A percentile compares a stretch with the other conserved stretches of the same genome.
These are phyloP conservation scores for Myopa tessellatipennis DNA, from an alignment of 2,888 invertebrate genomes.

Conservation along the genomic window DNA sequence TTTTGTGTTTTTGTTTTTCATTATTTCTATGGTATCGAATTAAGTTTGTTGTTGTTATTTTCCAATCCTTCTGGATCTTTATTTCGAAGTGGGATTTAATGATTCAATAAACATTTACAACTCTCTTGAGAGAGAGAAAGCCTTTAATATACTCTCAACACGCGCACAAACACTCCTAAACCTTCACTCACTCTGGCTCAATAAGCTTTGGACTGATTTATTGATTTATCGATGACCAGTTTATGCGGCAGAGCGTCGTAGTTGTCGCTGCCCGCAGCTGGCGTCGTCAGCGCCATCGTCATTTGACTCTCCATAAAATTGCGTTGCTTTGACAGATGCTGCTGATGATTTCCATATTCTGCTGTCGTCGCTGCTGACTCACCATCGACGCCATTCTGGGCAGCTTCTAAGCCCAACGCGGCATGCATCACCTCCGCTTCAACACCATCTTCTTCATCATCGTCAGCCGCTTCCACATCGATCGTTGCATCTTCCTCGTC, in stretches of 20 bases:
- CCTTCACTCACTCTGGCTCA: conserved; percentile 26
- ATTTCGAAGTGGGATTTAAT: conserved; percentile 28
- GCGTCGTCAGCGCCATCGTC: neutral
- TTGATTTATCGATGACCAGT: conserved; percentile 50
- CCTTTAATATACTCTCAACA: neutral
- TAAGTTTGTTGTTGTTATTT: neutral
- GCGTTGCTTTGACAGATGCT: conserved; percentile 10
- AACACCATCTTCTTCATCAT: conserved; percentile 50
- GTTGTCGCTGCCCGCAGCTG: conserved; percentile 23
- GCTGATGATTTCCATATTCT: neutral
- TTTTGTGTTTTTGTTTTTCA: conserved; percentile 7
- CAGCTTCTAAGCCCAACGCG: neutral
- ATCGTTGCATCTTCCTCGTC: conserved; percentile 61
- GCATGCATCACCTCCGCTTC: conserved; percentile 18
- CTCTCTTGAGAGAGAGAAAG: conserved; percentile 32
- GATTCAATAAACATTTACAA: conserved; percentile 46
- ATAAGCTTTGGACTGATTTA: conserved; percentile 51
- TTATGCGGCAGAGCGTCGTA: conserved; percentile 32
- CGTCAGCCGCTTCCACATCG: conserved; percentile 63
- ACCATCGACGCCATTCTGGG: neutral
- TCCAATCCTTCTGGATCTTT: conserved; percentile 5
- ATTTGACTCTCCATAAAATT: conserved; percentile 31
- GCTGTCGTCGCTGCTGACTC: neutral
- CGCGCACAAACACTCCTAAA: neutral
- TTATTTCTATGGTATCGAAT: neutral